Conservation (phyloP, 2,113 vertebrate species). For the Xiphophorus hellerii region DNA sequence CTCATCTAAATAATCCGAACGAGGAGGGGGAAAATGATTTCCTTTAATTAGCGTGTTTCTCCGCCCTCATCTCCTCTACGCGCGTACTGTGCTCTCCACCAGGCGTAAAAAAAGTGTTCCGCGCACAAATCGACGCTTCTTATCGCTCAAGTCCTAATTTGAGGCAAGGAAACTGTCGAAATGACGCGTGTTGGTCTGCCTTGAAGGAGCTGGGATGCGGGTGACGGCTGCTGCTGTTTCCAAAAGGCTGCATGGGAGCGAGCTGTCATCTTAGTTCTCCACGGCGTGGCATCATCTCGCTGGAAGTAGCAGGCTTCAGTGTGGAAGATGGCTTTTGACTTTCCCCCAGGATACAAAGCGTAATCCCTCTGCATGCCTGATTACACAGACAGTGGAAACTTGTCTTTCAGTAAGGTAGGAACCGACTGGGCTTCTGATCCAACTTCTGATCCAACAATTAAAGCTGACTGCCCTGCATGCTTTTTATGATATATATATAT, state of each 20-base stretch:
- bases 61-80: conserved; percentile 21
- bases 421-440: neutral
- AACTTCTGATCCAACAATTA: neutral
- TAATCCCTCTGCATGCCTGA: conserved; percentile 34
- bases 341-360: conserved; percentile 28
- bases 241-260: conserved; percentile 20
- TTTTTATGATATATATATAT: neutral
- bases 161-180: neutral
- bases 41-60: conserved; percentile 18
- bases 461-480: neutral
- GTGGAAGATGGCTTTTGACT: conserved; percentile 54
- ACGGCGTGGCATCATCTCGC: conserved; percentile 40
- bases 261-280: conserved; percentile 27
- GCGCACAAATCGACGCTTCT: neutral
- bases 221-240: conserved; percentile 13
- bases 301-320: conserved; percentile 55
- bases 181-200: neutral
- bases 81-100: conserved; percentile 14
- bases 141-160: neutral
- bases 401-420: conserved; percentile 61
- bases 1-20: conserved; percentile 8
- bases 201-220: conserved; percentile 18
- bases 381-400: conserved; percentile 46
- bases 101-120: conserved; percentile 25
- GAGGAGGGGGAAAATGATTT: conserved; percentile 17